phyloP scores from a whole-genome alignment of 2,113 vertebrate genomes.

The Notechis scutatus region DNA sequence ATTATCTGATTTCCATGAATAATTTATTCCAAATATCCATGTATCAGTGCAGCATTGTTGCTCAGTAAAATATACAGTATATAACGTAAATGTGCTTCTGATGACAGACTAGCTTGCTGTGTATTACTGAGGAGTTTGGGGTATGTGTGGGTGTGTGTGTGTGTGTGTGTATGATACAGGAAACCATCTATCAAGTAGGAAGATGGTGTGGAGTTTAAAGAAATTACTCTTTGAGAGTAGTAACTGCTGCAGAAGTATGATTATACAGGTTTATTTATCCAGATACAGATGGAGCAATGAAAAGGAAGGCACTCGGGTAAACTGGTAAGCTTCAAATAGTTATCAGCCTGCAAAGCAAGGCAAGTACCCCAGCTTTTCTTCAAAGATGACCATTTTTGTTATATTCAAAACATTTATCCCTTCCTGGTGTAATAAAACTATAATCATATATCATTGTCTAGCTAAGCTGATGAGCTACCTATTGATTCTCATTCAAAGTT shows the following conservation, averaged over 20 bases:
- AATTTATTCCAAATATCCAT: constrained; percentile 18
- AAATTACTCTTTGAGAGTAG: background rate
- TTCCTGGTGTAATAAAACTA: background rate
- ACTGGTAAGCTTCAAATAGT: background rate
- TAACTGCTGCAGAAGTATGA: background rate
- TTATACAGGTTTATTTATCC: background rate
- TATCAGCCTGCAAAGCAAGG: background rate
- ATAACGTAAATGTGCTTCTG: background rate
- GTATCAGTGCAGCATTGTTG: background rate
- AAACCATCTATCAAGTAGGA: background rate
- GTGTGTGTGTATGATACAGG: background rate
- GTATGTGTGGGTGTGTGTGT: background rate
- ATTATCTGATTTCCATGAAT: constrained; percentile 25
- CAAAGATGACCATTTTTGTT: background rate
- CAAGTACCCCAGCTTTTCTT: background rate
- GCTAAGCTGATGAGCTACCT: background rate
- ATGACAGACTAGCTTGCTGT: background rate
- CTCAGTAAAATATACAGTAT: background rate
- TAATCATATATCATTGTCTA: background rate
- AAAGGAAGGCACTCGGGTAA: background rate
- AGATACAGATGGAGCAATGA: background rate
- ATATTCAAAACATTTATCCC: background rate
- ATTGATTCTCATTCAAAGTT: background rate
- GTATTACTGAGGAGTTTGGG: background rate
- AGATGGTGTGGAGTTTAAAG: background rate